Evolutionary conservation across 1,140 invertebrate genomes (phyloP).

Genomic region (Drosophila neocordata): DNA sequence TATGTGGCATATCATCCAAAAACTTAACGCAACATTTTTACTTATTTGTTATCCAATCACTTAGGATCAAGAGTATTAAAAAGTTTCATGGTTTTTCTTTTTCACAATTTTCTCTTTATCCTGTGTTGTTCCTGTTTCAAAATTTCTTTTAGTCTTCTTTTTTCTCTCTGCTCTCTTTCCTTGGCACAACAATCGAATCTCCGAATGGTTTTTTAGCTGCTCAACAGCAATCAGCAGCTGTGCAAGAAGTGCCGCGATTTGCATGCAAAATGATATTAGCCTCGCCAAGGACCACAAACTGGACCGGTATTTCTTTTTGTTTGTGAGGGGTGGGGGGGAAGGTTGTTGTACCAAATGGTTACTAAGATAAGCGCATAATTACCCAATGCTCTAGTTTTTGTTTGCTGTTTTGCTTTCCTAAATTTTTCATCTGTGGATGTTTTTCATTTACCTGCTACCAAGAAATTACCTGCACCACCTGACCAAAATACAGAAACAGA

Average conservation of each 20-base stretch:
- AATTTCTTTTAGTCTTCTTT: slow-evolving; percentile 20
- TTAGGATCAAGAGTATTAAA: slow-evolving; percentile 1
- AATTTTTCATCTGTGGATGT: slow-evolving; percentile 1
- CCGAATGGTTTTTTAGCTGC: slow-evolving; percentile 33
- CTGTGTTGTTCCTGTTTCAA: slow-evolving; percentile 26
- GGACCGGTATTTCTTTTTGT: background rate
- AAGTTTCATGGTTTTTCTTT: slow-evolving; percentile 1
- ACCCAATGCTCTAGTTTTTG: slow-evolving; percentile 50
- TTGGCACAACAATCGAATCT: slow-evolving; percentile 53
- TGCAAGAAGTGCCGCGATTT: slow-evolving; percentile 64
- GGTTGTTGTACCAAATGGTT: slow-evolving; percentile 40
- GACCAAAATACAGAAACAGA: background rate
- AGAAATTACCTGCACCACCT: slow-evolving; percentile 28
- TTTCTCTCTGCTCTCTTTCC: slow-evolving; percentile 10
- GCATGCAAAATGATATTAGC: slow-evolving; percentile 74
- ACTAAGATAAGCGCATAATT: slow-evolving; percentile 73
- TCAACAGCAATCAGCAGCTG: slow-evolving; percentile 60
- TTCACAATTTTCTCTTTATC: slow-evolving; percentile 4
- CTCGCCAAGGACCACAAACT: slow-evolving; percentile 18
- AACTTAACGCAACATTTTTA: background rate
- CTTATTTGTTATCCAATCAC: background rate
- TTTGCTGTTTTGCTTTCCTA: slow-evolving; percentile 35
- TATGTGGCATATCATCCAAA: too few species aligned
- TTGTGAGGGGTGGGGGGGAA: background rate
- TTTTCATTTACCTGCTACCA: slow-evolving; percentile 17